Evolutionary conservation across 2,797 vertebrate genomes (phyloP).

Genomic region (Poeciliopsis presidionis): DNA sequence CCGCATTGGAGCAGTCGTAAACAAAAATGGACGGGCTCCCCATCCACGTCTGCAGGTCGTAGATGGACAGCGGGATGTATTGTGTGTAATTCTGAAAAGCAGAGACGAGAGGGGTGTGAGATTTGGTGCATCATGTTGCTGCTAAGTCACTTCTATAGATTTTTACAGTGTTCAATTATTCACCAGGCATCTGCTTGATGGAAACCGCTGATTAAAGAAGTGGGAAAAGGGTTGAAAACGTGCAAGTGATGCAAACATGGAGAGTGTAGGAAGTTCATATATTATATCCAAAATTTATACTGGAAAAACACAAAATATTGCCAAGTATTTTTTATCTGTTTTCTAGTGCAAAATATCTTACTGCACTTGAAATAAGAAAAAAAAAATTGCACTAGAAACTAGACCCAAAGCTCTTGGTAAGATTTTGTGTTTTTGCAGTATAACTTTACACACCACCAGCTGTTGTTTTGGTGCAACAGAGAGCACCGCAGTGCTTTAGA

Average conservation of each 20-base stretch:
- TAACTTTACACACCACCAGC: conserved; percentile 8
- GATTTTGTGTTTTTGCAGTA: no score
- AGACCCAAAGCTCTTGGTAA: no score
- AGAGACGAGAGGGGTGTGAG: not conserved
- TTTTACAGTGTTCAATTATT: conserved; percentile 50
- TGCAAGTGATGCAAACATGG: not conserved
- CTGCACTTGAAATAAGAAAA: no score
- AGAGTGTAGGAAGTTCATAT: conserved; percentile 5
- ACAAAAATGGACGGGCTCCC: conserved; percentile 98
- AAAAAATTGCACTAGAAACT: no score
- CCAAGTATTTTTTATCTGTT: no score
- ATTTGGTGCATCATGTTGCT: conserved; percentile 7
- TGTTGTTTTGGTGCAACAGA: conserved; percentile 21
- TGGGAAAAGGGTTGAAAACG: conserved; percentile 10
- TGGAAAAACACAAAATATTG: no score
- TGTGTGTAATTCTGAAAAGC: conserved; percentile 93
- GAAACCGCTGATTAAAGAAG: conserved; percentile 12
- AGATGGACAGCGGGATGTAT: conserved; percentile 97
- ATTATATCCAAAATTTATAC: not conserved
- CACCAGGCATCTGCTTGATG: conserved; percentile 43
- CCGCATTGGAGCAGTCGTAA: conserved; percentile 97
- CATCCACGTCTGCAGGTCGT: conserved; percentile 99
- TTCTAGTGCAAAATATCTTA: no score
- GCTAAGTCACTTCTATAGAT: conserved; percentile 48
- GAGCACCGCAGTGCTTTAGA: conserved; percentile 32